These are phyloP conservation scores for Grammomys dolichurus DNA, from an alignment of 2,113 vertebrate genomes.

Conservation along the genomic window DNA sequence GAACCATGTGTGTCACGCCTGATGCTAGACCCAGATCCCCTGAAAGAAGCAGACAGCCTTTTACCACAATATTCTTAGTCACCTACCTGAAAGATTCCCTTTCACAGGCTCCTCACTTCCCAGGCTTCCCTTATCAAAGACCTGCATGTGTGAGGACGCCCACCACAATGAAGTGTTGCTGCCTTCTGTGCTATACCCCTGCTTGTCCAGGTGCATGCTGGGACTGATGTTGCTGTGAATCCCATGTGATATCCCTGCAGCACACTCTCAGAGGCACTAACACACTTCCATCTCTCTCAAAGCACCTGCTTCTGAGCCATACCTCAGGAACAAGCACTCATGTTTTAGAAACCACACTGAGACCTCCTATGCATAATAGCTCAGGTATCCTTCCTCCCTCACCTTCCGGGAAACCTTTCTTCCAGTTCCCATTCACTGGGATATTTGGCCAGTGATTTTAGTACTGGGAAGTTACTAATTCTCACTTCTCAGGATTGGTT, in stretches of 20 bases:
- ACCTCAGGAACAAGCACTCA: neutral
- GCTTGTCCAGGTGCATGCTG: fast-evolving
- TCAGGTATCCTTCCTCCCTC: too few species aligned
- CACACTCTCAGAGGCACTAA: neutral
- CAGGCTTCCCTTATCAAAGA: too few species aligned
- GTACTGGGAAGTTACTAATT: fast-evolving
- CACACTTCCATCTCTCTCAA: neutral
- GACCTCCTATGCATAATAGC: neutral
- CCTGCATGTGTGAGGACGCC: neutral
- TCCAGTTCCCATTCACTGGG: neutral
- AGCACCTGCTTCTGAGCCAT: neutral
- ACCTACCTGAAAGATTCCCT: neutral
- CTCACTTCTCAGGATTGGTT: neutral
- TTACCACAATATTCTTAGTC: neutral
- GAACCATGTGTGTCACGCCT: neutral
- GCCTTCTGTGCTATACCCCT: neutral
- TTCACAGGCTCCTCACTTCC: fast-evolving
- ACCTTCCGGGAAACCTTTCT: neutral
- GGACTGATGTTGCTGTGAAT: too few species aligned
- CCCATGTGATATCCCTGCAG: neutral
- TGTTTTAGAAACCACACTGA: neutral
- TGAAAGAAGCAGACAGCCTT: neutral
- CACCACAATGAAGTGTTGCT: fast-evolving
- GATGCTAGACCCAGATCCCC: neutral
- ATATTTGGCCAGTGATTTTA: too few species aligned